Percentiles rank a stretch among this genome's conserved stretches.
Evolutionary conservation across 2,113 vertebrate species (phyloP).

Genomic region (Phrynosoma blainvillii): DNA sequence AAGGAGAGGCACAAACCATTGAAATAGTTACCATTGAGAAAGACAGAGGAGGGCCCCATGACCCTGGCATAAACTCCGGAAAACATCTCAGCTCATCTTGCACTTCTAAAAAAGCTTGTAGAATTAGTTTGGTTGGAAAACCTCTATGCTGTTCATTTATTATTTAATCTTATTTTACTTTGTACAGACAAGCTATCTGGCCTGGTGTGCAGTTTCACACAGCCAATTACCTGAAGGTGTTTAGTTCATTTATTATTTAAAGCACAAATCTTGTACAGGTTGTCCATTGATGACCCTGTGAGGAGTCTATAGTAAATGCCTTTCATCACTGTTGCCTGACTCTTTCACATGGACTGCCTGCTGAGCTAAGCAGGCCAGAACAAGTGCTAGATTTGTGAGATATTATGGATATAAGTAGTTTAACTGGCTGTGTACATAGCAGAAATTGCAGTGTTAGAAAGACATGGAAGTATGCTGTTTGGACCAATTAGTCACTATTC

Average conservation of each 20-base stretch:
- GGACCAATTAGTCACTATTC: neutral
- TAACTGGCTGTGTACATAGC: conserved; percentile 28
- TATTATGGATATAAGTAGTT: conserved; percentile 61
- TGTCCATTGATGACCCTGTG: conserved; percentile 81
- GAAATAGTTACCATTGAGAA: conserved; percentile 60
- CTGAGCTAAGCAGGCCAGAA: conserved; percentile 67
- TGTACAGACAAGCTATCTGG: conserved; percentile 87
- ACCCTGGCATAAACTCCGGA: conserved; percentile 55
- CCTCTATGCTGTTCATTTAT: conserved; percentile 84
- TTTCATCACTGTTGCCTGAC: conserved; percentile 82
- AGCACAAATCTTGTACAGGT: conserved; percentile 86
- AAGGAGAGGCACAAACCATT: conserved; percentile 28
- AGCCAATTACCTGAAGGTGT: conserved; percentile 89
- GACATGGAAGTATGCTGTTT: conserved; percentile 35
- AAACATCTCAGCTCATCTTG: conserved; percentile 52
- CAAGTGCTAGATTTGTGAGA: conserved; percentile 57
- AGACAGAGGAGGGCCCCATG: conserved; percentile 43
- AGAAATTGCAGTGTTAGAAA: conserved; percentile 38
- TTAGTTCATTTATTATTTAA: conserved; percentile 91
- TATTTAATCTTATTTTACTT: conserved; percentile 91
- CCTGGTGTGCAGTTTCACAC: conserved; percentile 80
- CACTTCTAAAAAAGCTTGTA: conserved; percentile 56
- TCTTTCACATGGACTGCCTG: conserved; percentile 62
- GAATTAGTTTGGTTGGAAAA: conserved; percentile 71
- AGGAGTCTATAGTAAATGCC: conserved; percentile 78